A percentile compares a stretch with the other conserved stretches of the same genome.
Evolutionary conservation across 2,113 vertebrate species (phyloP).

Genomic region (Edolisoma coerulescens): DNA sequence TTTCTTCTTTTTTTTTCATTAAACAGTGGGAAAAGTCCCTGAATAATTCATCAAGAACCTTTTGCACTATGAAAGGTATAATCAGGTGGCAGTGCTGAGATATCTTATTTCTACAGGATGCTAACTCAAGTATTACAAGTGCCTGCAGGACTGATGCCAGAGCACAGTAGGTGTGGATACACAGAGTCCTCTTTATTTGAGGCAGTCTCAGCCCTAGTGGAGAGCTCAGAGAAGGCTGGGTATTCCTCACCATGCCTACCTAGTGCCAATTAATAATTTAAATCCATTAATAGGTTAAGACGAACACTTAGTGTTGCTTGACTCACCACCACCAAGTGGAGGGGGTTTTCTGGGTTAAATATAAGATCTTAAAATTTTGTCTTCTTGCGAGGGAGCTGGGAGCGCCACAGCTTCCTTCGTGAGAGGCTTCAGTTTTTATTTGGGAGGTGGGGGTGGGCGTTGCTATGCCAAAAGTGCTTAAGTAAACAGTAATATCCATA

Average conservation of each 20-base stretch:
- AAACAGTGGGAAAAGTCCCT: constrained; percentile 4
- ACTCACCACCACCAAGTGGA: not conserved
- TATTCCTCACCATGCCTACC: not conserved
- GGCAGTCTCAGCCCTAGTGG: not conserved
- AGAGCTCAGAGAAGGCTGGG: not conserved
- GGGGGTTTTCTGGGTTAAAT: not conserved
- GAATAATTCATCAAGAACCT: constrained; percentile 62
- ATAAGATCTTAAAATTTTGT: not conserved
- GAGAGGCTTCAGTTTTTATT: not conserved
- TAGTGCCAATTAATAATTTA: constrained; percentile 37
- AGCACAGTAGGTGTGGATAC: not conserved
- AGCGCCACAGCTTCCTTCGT: not conserved
- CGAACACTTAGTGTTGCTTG: not conserved
- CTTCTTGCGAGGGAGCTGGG: not conserved
- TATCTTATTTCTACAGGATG: constrained; percentile 45
- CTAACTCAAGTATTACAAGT: constrained; percentile 50
- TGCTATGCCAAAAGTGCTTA: constrained; percentile 13
- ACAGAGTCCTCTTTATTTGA: not conserved
- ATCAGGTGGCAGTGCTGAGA: constrained; percentile 53
- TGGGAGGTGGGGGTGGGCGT: not conserved
- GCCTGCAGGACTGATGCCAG: constrained; percentile 30
- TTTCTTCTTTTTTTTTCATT: not conserved
- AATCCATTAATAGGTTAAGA: constrained; percentile 32
- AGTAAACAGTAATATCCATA: constrained; percentile 4
- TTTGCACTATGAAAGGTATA: constrained; percentile 61